Evolutionary conservation across 2,113 vertebrate genomes (phyloP).

Genomic region (Copsychus sechellarum): DNA sequence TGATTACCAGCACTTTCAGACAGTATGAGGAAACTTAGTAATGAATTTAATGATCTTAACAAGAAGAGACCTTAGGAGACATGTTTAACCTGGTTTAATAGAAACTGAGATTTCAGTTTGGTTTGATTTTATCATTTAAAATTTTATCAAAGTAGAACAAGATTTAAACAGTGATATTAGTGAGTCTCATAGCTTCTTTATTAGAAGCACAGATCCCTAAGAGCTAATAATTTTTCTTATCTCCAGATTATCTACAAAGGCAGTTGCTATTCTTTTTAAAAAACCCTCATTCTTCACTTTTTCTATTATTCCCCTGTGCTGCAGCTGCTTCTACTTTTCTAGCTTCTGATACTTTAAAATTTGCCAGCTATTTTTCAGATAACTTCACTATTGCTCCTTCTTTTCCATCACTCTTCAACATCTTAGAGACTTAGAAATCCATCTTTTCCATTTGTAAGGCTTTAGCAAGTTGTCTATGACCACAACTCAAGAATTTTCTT

Average conservation of each 20-base stretch:
- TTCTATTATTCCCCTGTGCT: background rate
- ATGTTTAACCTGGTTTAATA: background rate
- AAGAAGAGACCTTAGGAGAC: background rate
- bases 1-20: background rate
- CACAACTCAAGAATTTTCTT: background rate
- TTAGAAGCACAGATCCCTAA: background rate
- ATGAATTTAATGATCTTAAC: background rate
- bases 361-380: background rate
- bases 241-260: background rate
- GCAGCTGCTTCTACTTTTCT: background rate
- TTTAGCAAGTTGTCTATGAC: background rate
- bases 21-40: background rate
- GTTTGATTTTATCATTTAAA: background rate
- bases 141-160: background rate
- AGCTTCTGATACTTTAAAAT: background rate
- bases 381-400: background rate
- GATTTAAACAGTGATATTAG: background rate
- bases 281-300: background rate
- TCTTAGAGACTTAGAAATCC: background rate
- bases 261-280: background rate
- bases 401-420: background rate
- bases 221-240: background rate
- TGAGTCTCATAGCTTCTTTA: background rate
- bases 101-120: background rate
- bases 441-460: background rate